Evolutionary conservation across 35 echinoderm and acorn worm genomes (phyloP), one percentile per base, ranked within the genome.

Genomic region (Apostichopus californicus): DNA sequence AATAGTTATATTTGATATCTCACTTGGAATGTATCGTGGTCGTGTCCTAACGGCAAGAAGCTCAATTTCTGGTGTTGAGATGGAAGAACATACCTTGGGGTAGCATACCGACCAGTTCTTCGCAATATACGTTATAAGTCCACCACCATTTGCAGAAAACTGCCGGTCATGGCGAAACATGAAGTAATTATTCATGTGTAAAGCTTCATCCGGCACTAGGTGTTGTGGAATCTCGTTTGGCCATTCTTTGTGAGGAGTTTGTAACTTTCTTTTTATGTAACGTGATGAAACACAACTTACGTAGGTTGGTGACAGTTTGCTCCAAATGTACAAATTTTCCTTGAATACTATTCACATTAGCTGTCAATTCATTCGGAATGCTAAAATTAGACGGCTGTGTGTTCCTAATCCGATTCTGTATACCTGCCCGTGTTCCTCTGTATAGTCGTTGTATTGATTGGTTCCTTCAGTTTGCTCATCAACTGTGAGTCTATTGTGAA

Each of bases 141-240:
- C 83, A 59, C 83, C 83, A 57, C 83, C 83, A 64, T 86, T 86
- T 86, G 56, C 83, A 25, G 54, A 59, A 46, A 75, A 75, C 2
- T 75, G 71, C 17, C 83, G 18, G 21, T 65, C 86, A 88, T 88
- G 86, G 59, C 59, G 58, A 88, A 88, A 88, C 57, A 88, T 61
- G 65, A 60, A 88, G 18, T 88, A 88, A 23, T 68, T 15, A 10
- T 64, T 55, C 57, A 68, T 59, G 20, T 72, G 57, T 68, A 68
- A 22, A 8, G 86, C 86, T 68, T 88, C 86, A 88, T 72, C 86
- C 12, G 86, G 86, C 57, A 88, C 58, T 34, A 3, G 12, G 60
- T 68, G 86, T 23, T 88, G 86, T 68, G 86, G 86, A 60, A n/a
- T 88, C 65, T 88, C n/a, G 57, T 72, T 88, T 60, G 5, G 56